These are phyloP conservation scores for Zootermopsis nevadensis DNA, from an alignment of 2,888 invertebrate species.

Conservation along the genomic window DNA sequence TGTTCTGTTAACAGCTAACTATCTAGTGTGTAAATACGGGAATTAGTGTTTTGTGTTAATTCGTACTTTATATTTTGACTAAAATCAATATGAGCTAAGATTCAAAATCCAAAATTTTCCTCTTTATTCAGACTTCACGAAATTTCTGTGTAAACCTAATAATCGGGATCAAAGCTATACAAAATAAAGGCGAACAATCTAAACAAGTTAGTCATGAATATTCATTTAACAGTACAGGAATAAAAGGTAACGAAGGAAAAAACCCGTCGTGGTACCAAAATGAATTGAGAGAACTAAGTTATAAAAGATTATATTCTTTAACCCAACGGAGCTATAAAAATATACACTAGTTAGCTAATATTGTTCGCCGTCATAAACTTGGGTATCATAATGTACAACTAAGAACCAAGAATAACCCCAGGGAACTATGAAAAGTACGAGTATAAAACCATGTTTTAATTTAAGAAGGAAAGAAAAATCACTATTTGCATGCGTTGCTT, in stretches of 20 bases:
- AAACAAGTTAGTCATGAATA: constrained; percentile 7
- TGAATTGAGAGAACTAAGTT: constrained; percentile 11
- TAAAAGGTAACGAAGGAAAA: not conserved
- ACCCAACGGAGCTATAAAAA: constrained; percentile 19
- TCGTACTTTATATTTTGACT: no score
- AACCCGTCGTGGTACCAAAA: constrained; percentile 1
- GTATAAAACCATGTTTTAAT: constrained; percentile 24
- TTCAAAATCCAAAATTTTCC: no score
- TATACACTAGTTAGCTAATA: constrained; percentile 3
- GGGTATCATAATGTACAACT: not conserved
- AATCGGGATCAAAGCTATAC: no score
- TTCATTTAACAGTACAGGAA: not conserved
- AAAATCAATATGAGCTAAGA: no score
- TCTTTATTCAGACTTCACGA: no score
- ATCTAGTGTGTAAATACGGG: no score
- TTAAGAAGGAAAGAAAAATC: constrained; percentile 1
- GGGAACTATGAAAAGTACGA: not conserved
- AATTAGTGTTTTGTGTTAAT: no score
- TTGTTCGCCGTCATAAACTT: not conserved
- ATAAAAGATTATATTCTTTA: constrained; percentile 18
- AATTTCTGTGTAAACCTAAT: no score
- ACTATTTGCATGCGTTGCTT: not conserved
- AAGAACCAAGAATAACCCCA: not conserved
- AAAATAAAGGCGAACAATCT: not conserved
- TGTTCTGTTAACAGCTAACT: no score